These are phyloP conservation scores for Neogobius melanostomus DNA, from an alignment of 2,113 vertebrate genomes.

Conservation along the genomic window DNA sequence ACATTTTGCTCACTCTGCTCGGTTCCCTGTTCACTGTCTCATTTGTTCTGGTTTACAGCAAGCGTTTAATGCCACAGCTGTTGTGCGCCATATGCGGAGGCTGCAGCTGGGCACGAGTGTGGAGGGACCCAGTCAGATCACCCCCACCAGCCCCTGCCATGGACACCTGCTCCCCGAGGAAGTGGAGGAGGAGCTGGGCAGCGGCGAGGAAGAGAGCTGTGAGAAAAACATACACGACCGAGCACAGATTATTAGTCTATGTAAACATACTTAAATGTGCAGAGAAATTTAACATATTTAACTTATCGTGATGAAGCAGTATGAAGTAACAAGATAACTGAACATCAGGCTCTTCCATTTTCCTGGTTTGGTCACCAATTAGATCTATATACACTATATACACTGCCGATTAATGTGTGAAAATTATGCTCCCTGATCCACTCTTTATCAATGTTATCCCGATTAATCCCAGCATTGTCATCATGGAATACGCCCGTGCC, in stretches of 20 bases:
- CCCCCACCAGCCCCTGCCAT: conserved; percentile 80
- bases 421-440: too few relatives aligned
- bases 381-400: too few relatives aligned
- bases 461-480: too few relatives aligned
- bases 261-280: neutral
- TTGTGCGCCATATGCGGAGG: conserved; percentile 94
- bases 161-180: conserved; percentile 75
- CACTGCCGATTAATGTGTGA: too few relatives aligned
- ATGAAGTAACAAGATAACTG: too few relatives aligned
- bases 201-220: conserved; percentile 77
- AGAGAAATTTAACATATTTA: too few relatives aligned
- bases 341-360: too few relatives aligned
- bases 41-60: conserved; percentile 75
- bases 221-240: neutral
- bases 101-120: conserved; percentile 93
- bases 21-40: conserved; percentile 17
- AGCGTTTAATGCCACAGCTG: conserved; percentile 97
- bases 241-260: neutral
- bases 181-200: conserved; percentile 65
- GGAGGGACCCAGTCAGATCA: conserved; percentile 84
- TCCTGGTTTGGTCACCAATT: too few relatives aligned
- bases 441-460: too few relatives aligned
- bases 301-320: too few relatives aligned
- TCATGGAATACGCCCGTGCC: too few relatives aligned
- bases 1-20: conserved; percentile 19